Evolutionary conservation across 2,888 invertebrate species (phyloP).

Genomic region (Campoletis raptor): DNA sequence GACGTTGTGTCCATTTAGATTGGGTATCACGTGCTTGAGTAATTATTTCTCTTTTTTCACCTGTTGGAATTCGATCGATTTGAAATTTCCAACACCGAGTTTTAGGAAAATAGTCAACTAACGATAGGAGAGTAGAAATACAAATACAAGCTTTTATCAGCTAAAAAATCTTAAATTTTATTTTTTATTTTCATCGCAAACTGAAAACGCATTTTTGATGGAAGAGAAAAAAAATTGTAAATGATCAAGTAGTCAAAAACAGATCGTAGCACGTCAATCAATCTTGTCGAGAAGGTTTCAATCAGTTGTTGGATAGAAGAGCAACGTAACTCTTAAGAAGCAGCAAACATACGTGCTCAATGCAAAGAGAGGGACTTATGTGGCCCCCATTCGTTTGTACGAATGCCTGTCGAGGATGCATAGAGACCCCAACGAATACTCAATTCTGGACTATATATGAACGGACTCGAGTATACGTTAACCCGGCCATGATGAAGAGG

Average conservation of each 20-base stretch:
- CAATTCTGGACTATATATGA: conserved; percentile 9
- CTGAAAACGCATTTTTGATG: neutral
- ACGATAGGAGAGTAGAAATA: neutral
- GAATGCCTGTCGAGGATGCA: conserved; percentile 28
- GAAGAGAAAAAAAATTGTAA: conserved; percentile 13
- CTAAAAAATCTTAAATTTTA: neutral
- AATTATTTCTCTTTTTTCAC: neutral
- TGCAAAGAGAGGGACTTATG: conserved; percentile 12
- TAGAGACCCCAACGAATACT: neutral
- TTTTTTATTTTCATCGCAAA: neutral
- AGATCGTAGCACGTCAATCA: conserved; percentile 34
- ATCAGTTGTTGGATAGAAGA: conserved; percentile 41
- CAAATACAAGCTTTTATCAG: neutral
- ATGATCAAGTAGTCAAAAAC: conserved; percentile 23
- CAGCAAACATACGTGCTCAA: conserved; percentile 31
- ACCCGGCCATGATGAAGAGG: conserved; percentile 31
- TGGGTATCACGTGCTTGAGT: neutral
- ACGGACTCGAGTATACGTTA: conserved; percentile 6
- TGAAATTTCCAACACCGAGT: neutral
- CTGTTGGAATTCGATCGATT: neutral
- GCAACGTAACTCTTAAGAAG: conserved; percentile 42
- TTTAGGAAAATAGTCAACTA: neutral
- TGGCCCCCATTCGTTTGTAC: conserved; percentile 24
- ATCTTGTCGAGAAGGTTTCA: conserved; percentile 47
- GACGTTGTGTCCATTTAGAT: neutral